These are phyloP conservation scores for Uloborus diversus DNA, from an alignment of 1,140 invertebrate genomes.

Conservation along the genomic window DNA sequence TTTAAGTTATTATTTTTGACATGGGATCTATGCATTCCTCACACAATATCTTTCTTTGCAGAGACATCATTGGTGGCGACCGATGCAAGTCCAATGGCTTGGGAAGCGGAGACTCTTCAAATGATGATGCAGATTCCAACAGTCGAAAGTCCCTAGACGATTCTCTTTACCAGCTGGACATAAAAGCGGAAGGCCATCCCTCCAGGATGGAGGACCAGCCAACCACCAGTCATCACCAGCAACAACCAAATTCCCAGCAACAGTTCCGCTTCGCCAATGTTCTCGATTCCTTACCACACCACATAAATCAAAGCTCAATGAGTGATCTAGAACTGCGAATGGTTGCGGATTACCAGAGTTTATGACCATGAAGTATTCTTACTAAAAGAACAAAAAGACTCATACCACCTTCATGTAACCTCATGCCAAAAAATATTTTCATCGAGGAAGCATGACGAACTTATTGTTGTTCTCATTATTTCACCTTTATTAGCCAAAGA, in stretches of 20 bases:
- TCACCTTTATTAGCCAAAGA: too few relatives aligned
- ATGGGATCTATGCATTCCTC: too few relatives aligned
- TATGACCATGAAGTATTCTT: slow-evolving; percentile 46
- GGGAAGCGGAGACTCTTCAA: slow-evolving; percentile 33
- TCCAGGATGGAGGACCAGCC: slow-evolving; percentile 6
- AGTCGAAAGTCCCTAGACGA: slow-evolving; percentile 34
- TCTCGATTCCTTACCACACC: slow-evolving; percentile 28
- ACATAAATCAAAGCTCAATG: neutral
- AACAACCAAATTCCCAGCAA: neutral
- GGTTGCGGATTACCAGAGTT: slow-evolving; percentile 39
- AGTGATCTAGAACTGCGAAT: slow-evolving; percentile 44
- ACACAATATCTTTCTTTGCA: slow-evolving; percentile 6
- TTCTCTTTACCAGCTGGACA: slow-evolving; percentile 18
- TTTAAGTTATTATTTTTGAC: too few relatives aligned
- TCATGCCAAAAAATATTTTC: too few relatives aligned
- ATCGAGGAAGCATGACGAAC: too few relatives aligned
- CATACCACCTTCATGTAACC: too few relatives aligned
- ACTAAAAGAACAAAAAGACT: too few relatives aligned
- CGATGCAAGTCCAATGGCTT: slow-evolving; percentile 12
- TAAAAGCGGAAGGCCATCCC: slow-evolving; percentile 31
- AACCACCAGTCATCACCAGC: slow-evolving; percentile 21
- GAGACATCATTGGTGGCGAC: slow-evolving; percentile 31
- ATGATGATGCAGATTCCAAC: slow-evolving; percentile 38
- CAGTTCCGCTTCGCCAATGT: slow-evolving; percentile 14
- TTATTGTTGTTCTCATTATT: too few relatives aligned